phyloP scores from a whole-genome alignment of 2,797 vertebrate species.

The Tolypeutes matacus region DNA sequence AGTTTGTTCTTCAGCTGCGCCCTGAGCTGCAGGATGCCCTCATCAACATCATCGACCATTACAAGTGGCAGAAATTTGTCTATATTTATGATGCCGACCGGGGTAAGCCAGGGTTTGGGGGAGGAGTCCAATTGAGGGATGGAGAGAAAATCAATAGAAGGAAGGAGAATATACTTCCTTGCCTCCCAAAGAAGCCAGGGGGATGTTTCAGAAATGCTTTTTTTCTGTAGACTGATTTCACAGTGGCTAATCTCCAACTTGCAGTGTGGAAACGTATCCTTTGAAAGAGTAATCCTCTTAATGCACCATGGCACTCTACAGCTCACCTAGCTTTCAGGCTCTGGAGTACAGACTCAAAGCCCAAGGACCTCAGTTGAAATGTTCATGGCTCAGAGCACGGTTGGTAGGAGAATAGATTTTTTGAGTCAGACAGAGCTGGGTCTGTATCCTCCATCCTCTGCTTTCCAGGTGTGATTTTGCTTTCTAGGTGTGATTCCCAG shows the following conservation, averaged over 20 bases:
- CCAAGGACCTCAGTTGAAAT: not conserved
- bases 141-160: constrained; percentile 1
- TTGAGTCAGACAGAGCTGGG: not conserved
- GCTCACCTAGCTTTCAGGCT: not conserved
- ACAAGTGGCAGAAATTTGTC: constrained; percentile 98
- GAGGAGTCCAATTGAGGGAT: not conserved
- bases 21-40: constrained; percentile 98
- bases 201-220: not conserved
- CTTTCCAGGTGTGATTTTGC: not conserved
- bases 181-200: not conserved
- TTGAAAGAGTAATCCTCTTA: constrained; percentile 15
- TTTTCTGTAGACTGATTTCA: not conserved
- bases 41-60: constrained; percentile 97
- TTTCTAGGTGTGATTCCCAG: not conserved
- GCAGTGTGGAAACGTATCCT: not conserved
- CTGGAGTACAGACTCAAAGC: not conserved
- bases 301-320: not conserved
- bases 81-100: constrained; percentile 99
- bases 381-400: not conserved
- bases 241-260: not conserved
- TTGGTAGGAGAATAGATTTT: not conserved
- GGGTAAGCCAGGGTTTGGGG: constrained; percentile 88
- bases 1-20: constrained; percentile 98
- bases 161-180: not conserved
- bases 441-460: not conserved